phyloP scores from a whole-genome alignment of 2,113 vertebrate genomes.

The Eolophus roseicapilla region DNA sequence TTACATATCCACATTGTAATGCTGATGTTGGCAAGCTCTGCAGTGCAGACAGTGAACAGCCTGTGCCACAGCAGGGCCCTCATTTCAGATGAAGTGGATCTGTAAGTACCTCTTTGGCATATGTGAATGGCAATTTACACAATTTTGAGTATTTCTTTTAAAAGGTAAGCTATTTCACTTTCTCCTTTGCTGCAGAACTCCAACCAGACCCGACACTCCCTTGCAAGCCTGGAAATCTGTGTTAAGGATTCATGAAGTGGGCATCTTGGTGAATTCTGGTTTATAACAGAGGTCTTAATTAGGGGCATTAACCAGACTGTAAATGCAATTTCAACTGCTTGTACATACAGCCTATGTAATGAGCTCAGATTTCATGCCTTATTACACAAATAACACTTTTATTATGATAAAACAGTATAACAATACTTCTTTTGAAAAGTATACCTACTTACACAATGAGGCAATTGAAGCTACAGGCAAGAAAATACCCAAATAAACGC shows the following conservation, averaged over 20 bases:
- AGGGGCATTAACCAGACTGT: neutral
- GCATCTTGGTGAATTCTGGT: neutral
- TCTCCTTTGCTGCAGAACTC: neutral
- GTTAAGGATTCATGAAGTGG: neutral
- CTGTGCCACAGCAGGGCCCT: neutral
- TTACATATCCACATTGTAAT: neutral
- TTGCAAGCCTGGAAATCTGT: neutral
- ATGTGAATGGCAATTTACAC: neutral
- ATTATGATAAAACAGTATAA: neutral
- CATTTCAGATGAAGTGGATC: neutral
- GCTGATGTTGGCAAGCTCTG: neutral
- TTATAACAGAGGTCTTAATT: neutral
- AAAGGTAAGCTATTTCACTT: neutral
- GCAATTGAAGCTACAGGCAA: neutral
- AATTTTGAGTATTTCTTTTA: neutral
- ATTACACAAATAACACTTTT: conserved; percentile 3
- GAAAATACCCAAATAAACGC: neutral
- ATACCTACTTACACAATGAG: neutral
- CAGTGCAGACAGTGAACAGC: neutral
- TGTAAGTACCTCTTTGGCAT: neutral
- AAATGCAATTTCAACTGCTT: neutral
- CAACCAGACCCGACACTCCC: neutral
- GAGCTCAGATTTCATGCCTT: neutral
- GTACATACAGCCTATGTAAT: neutral
- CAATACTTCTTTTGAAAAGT: neutral